Evolutionary conservation across 2,888 invertebrate species (phyloP).

Genomic region (Tuta absoluta): DNA sequence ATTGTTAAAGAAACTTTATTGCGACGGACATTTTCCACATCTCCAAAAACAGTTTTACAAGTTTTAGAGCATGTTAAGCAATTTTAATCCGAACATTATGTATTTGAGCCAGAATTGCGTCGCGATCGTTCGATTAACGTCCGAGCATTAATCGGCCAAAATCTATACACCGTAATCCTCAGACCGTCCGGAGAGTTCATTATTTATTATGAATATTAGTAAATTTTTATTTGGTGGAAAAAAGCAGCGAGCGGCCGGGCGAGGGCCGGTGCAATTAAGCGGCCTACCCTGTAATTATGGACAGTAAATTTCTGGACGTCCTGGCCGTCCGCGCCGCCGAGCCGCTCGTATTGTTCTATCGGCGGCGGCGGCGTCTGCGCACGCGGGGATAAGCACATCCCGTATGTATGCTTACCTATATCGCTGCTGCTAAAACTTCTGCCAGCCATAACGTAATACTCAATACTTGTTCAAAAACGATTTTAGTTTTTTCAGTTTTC

Average conservation of each 20-base stretch:
- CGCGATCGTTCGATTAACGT: constrained; percentile 56
- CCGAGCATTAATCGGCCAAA: constrained; percentile 68
- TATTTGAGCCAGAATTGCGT: constrained; percentile 31
- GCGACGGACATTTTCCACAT: neutral
- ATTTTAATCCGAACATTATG: constrained; percentile 1
- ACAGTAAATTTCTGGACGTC: constrained; percentile 90
- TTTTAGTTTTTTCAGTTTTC: neutral
- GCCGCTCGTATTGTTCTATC: constrained; percentile 73
- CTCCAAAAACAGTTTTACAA: neutral
- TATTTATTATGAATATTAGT: constrained; percentile 82
- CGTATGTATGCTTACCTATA: no score
- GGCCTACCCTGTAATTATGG: constrained; percentile 92
- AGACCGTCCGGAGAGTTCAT: constrained; percentile 73
- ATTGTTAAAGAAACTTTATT: neutral
- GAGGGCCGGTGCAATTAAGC: constrained; percentile 86
- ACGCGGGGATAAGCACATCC: constrained; percentile 64
- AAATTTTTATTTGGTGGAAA: constrained; percentile 81
- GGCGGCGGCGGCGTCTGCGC: constrained; percentile 40
- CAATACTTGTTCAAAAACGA: neutral
- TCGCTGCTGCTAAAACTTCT: neutral
- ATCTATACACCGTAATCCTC: constrained; percentile 71
- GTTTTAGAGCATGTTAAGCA: neutral
- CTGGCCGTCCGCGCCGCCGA: constrained; percentile 49
- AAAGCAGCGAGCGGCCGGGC: constrained; percentile 68
- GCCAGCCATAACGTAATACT: neutral